phyloP scores from a whole-genome alignment of 1,140 invertebrate genomes.

The Agraylea sexmaculata region DNA sequence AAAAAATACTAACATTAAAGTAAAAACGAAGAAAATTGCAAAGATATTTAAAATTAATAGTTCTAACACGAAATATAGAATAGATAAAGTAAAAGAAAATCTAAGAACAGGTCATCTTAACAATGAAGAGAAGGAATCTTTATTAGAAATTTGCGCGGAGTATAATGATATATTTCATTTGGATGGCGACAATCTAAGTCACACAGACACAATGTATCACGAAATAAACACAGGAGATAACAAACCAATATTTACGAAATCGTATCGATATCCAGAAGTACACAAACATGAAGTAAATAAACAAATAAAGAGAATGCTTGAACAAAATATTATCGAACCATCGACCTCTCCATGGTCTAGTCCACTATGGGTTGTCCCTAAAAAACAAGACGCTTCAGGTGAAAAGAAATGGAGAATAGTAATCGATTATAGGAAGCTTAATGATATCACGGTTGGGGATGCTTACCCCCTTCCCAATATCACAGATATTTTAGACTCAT shows the following conservation, averaged over 20 bases:
- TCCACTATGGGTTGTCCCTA: conserved; percentile 23
- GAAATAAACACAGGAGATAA: conserved; percentile 20
- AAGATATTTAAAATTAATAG: no score
- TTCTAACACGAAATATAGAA: no score
- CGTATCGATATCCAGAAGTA: conserved; percentile 25
- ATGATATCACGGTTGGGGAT: conserved; percentile 25
- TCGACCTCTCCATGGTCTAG: conserved; percentile 11
- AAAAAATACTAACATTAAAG: conserved; percentile 11
- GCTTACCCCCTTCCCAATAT: conserved; percentile 41
- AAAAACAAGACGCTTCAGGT: conserved; percentile 24
- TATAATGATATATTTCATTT: conserved; percentile 22
- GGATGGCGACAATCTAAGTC: conserved; percentile 18
- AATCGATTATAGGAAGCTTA: conserved; percentile 28
- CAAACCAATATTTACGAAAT: conserved; percentile 20
- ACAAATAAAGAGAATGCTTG: conserved; percentile 19
- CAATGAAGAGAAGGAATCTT: no score
- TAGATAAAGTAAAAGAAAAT: no score
- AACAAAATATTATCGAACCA: conserved; percentile 16
- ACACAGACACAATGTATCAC: conserved; percentile 23
- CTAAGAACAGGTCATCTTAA: no score
- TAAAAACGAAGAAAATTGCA: no score
- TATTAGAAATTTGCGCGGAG: conserved; percentile 5
- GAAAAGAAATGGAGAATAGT: conserved; percentile 26
- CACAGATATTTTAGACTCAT: conserved; percentile 32
- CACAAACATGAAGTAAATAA: conserved; percentile 22